These are phyloP conservation scores for Lamprotornis superbus DNA, from an alignment of 2,113 vertebrate species.

Conservation along the genomic window DNA sequence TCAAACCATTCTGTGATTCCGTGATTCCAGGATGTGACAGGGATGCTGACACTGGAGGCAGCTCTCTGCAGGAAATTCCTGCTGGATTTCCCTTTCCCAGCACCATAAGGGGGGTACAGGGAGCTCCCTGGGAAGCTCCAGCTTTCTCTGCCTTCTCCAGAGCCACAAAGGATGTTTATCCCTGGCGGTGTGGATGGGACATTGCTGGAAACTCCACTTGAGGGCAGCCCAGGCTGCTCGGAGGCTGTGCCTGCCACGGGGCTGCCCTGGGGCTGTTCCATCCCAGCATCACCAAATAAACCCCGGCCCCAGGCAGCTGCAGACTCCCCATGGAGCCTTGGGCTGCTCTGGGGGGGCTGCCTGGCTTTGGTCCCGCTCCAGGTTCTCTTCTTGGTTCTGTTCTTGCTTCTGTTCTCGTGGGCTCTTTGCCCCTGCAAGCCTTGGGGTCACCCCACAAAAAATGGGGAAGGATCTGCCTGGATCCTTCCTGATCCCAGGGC, in stretches of 20 bases:
- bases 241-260: neutral
- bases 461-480: fast-evolving
- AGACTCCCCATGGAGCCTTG: fast-evolving
- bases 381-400: no score
- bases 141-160: fast-evolving
- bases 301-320: fast-evolving
- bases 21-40: neutral
- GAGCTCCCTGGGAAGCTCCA: fast-evolving
- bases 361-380: fast-evolving
- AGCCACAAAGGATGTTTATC: fast-evolving
- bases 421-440: neutral
- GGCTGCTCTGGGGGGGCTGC: fast-evolving
- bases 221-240: neutral
- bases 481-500: fast-evolving
- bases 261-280: fast-evolving
- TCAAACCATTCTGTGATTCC: neutral
- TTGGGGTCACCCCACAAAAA: neutral
- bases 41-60: neutral
- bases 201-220: neutral
- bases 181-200: fast-evolving
- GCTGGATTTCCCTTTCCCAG: neutral
- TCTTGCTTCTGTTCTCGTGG: fast-evolving
- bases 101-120: fast-evolving
- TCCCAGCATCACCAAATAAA: neutral
- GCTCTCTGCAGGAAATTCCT: neutral